Percentiles rank a stretch among this genome's conserved stretches.
Evolutionary conservation across 2,797 vertebrate species (phyloP).

Genomic region (Pangasius djambal): DNA sequence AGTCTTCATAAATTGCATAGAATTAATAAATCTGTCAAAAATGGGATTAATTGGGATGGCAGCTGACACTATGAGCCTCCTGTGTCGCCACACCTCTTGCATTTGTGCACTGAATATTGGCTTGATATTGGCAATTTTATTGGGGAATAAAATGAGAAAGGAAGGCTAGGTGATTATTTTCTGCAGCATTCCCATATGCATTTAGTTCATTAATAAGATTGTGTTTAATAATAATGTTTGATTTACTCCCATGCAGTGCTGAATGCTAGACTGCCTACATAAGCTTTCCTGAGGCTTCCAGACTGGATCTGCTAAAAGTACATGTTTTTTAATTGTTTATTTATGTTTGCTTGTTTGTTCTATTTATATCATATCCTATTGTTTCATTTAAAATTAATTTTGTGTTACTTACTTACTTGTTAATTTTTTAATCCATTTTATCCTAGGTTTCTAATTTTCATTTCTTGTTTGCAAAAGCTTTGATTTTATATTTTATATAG

Average conservation of each 20-base stretch:
- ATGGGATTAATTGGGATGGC: background rate
- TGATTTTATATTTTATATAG: background rate
- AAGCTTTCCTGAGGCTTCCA: background rate
- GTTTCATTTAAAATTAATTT: background rate
- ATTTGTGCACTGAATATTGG: background rate
- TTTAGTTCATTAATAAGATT: background rate
- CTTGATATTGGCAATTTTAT: background rate
- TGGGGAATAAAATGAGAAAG: background rate
- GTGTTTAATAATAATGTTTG: background rate
- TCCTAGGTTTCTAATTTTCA: background rate
- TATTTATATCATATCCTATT: background rate
- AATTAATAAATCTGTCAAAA: background rate
- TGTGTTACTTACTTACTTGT: background rate
- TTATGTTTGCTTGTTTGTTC: background rate
- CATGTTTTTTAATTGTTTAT: background rate
- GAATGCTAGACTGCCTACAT: background rate
- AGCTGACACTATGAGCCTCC: background rate
- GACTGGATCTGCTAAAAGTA: background rate
- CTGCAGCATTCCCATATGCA: background rate
- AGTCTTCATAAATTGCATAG: background rate
- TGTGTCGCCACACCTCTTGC: background rate
- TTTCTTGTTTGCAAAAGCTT: background rate
- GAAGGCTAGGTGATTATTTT: background rate
- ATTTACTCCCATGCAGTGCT: background rate
- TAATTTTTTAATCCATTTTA: background rate